These are phyloP conservation scores for Paradoxurus hermaphroditus DNA, from an alignment of 2,113 vertebrate species.

Conservation along the genomic window DNA sequence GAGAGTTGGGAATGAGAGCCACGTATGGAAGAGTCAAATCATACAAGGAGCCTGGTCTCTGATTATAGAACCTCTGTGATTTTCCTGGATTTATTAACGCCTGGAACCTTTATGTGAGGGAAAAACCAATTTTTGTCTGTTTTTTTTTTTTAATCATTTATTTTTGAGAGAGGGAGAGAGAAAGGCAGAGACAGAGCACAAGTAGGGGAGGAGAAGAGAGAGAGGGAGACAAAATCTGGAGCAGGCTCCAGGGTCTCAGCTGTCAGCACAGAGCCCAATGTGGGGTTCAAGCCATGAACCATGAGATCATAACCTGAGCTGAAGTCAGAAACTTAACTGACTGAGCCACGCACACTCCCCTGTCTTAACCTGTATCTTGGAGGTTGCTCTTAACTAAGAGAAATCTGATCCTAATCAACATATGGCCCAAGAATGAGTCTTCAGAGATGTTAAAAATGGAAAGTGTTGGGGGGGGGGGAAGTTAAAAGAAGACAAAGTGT, in stretches of 20 bases:
- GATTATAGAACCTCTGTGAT: neutral
- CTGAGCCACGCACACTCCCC: no score
- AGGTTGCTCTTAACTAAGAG: neutral
- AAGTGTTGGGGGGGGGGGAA: neutral
- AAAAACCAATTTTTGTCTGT: neutral
- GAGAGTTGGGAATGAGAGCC: neutral
- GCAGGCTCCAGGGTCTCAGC: no score
- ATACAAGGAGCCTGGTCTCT: neutral
- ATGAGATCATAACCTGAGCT: no score
- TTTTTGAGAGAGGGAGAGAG: no score
- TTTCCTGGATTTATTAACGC: neutral
- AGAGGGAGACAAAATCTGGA: no score
- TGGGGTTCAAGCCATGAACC: no score
- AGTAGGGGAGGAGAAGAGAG: no score
- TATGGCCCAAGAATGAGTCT: neutral
- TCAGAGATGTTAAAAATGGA: neutral
- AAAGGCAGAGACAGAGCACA: no score
- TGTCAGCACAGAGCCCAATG: no score
- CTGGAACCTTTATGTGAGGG: neutral
- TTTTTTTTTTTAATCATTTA: no score
- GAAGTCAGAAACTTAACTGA: no score
- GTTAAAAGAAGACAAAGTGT: neutral
- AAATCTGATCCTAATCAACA: neutral
- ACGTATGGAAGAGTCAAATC: neutral
- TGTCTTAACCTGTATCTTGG: neutral